Evolutionary conservation across 37 sponge, comb jelly and placozoan genomes (phyloP), one percentile per base, ranked within the genome.

Genomic region (Mnemiopsis leidyi): DNA sequence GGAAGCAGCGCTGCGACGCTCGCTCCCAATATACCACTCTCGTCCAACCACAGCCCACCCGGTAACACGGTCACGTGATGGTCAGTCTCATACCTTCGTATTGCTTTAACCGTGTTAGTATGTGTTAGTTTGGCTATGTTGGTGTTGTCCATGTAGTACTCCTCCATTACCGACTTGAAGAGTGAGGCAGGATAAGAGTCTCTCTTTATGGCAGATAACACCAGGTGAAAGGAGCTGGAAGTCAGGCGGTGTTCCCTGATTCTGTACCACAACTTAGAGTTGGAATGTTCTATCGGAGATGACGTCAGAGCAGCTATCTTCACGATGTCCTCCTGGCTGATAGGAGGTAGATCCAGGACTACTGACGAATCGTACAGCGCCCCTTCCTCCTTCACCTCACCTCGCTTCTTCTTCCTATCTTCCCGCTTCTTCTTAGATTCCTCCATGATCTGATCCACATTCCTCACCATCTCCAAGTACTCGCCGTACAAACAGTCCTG

Each of bases 101-200:
- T 25, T n/a, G 90, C 90, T 25, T 85, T 40, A 25, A 33, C 61
- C 1, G 90, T 85, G 24, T 38, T 23, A 13, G 0, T 23, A 0
- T n/a, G 61, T 0, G 61, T 40, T 38, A 40, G 40, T 26, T 40
- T 85, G 30, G 90, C 40, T 2, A 85, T 33, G 32, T 38, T 85
- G 48, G 90, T 85, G 90, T 85, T 85, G 0, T 25, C 61, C 90
- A 85, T 85, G 90, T 40, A 85, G 26, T 85, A 85, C 90, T 85
- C 90, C 3, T 28, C 32, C 90, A 85, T 85, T 18, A 85, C 25
- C 16, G 61, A 32, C n/a, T 85, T 85, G 61, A 28, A 85, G 90
- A 85, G 90, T 0, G 90, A 85, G 5, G 26, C 61, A 39, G 90
- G 48, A 29, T 85, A 85, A 3, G 40, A 40, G n/a, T 26, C 90